Conservation (phyloP, 2,113 vertebrate species). For the Dissostichus mawsoni region DNA sequence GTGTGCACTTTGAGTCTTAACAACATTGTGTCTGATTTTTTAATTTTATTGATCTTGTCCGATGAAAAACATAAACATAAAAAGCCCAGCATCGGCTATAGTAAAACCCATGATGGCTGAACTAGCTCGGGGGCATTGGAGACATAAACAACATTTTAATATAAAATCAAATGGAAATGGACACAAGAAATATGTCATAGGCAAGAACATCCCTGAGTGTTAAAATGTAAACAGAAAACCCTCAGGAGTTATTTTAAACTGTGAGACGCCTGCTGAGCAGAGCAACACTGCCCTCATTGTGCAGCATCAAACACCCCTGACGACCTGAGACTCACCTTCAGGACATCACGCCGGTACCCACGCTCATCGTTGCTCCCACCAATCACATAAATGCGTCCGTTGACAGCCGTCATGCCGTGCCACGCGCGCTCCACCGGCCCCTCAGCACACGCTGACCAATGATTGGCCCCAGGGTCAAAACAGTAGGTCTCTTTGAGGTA, state of each 20-base stretch:
- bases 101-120: too few relatives aligned
- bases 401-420: constrained; percentile 91
- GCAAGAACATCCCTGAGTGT: background rate
- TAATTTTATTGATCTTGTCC: too few relatives aligned
- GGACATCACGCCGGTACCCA: constrained; percentile 90
- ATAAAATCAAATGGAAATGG: too few relatives aligned
- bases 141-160: too few relatives aligned
- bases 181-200: background rate
- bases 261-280: too few relatives aligned
- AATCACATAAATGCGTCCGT: constrained; percentile 90
- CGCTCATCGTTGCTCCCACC: constrained; percentile 95
- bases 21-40: too few relatives aligned
- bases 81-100: too few relatives aligned
- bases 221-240: background rate
- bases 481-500: constrained; percentile 93
- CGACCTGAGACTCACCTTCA: constrained; percentile 85
- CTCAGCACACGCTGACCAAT: constrained; percentile 86
- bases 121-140: too few relatives aligned
- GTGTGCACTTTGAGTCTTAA: too few relatives aligned
- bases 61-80: too few relatives aligned
- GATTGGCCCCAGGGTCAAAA: constrained; percentile 88
- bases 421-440: constrained; percentile 92
- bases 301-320: background rate
- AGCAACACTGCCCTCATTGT: background rate
- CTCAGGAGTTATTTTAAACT: background rate